A percentile compares a stretch with the other conserved stretches of the same genome.
phyloP scores from a whole-genome alignment of 1,140 invertebrate genomes.

The Thaumatotibia leucotreta region DNA sequence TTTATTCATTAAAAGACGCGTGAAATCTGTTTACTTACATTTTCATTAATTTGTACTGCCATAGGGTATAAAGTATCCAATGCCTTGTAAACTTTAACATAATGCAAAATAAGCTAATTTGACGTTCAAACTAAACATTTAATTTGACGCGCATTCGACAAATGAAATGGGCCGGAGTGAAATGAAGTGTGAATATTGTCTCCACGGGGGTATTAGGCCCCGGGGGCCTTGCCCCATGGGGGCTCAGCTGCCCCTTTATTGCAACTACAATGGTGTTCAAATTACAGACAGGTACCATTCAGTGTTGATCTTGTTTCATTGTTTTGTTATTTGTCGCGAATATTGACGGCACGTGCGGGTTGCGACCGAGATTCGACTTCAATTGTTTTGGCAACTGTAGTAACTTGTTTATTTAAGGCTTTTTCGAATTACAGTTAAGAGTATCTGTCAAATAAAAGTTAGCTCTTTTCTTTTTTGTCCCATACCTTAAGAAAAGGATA shows the following conservation, averaged over 20 bases:
- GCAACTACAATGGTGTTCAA: conserved; percentile 38
- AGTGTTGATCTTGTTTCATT: conserved; percentile 29
- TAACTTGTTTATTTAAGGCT: neutral
- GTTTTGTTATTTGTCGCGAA: conserved; percentile 36
- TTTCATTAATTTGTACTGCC: too few relatives aligned
- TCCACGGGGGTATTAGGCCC: conserved; percentile 42
- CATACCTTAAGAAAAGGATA: too few relatives aligned
- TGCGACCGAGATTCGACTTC: neutral
- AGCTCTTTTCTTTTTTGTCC: too few relatives aligned
- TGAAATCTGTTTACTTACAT: too few relatives aligned
- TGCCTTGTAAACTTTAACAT: neutral
- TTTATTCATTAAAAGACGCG: too few relatives aligned
- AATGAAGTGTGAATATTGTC: conserved; percentile 74
- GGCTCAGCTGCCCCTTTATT: conserved; percentile 47
- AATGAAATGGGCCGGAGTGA: conserved; percentile 58
- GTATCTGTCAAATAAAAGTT: too few relatives aligned
- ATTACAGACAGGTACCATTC: conserved; percentile 49
- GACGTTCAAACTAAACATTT: conserved; percentile 24
- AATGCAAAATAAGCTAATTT: conserved; percentile 10
- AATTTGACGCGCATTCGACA: conserved; percentile 40
- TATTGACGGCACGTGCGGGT: conserved; percentile 38
- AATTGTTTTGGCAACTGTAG: neutral
- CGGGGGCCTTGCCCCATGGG: conserved; percentile 32
- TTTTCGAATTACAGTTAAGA: neutral
- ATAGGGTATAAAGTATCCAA: too few relatives aligned